phyloP scores from a whole-genome alignment of 2,888 invertebrate genomes.

The Caenorhabditis zanzibari region DNA sequence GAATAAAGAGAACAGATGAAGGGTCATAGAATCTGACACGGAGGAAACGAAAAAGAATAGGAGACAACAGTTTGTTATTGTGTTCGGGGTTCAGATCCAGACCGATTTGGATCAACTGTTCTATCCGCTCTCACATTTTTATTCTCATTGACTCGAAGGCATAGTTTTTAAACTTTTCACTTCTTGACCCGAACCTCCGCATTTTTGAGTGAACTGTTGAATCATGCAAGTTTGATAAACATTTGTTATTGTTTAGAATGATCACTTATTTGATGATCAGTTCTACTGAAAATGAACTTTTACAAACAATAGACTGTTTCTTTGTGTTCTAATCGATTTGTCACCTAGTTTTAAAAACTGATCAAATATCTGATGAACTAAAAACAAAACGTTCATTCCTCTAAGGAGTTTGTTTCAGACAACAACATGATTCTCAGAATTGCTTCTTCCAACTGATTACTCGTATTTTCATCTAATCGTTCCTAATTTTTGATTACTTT shows the following conservation, averaged over 20 bases:
- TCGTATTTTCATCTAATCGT: background rate
- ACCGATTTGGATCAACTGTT: constrained; percentile 54
- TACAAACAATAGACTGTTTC: background rate
- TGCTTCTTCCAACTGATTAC: background rate
- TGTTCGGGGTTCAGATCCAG: constrained; percentile 28
- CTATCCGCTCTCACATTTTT: background rate
- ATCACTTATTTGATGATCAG: background rate
- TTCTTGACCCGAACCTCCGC: background rate
- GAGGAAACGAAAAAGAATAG: background rate
- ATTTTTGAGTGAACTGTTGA: background rate
- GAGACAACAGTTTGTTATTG: constrained; percentile 58
- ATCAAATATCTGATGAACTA: constrained; percentile 6
- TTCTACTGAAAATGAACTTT: constrained; percentile 2
- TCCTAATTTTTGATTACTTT: background rate
- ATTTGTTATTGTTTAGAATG: background rate
- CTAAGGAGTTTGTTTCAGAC: background rate
- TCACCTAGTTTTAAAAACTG: background rate
- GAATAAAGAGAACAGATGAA: background rate
- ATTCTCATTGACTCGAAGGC: background rate
- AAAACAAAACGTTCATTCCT: background rate
- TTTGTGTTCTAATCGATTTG: background rate
- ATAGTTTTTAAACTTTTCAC: background rate
- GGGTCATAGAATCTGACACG: constrained; percentile 57
- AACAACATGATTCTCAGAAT: background rate
- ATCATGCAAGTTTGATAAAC: background rate